Evolutionary conservation across 2,113 vertebrate species (phyloP), one percentile per base, ranked within the genome.

Genomic region (Apodemus speciosus): DNA sequence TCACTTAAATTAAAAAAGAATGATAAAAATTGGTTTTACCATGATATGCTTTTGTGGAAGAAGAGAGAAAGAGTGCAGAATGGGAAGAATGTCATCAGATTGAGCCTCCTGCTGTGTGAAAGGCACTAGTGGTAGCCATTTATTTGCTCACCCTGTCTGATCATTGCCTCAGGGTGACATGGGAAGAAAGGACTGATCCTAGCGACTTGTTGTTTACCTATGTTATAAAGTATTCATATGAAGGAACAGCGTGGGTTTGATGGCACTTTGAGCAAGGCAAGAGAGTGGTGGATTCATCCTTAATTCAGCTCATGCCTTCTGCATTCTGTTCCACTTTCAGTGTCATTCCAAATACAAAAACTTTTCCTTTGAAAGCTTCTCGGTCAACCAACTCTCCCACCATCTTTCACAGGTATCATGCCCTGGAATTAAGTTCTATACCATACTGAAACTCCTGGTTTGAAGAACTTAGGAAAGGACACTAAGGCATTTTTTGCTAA

Each of bases 71-170:
- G 38, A 3, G 9, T 23, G 10, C 53, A 15, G 46, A 72, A 60
- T 83, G 56, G 38, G 58, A 40, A 60, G 9, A 60, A 6, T 60
- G 13, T 40, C 40, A 84, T 84, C 76, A 83, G 53, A 49, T 3
- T 53, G 43, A 85, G 20, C 20, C 30, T 40, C 23, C 4, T 38
- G 56, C 40, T 83, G 56, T 46, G 15, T 77, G 68, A 71, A 15
- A 88, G 27, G 7, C 21, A 8, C 30, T n/a, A 30, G 16, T 21
- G 21, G 23, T 9, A 68, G n/a, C 21, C 21, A 89, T 58, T 58
- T 81, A 60, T 93, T 79, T 90, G 38, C 51, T 84, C 14, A 92
- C 38, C 4, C 46, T 93, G 20, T 58, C 40, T 89, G 11, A 84
- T 72, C 35, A 85, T 35, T 68, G 40, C 79, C n/a, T 62, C 3